Evolutionary conservation across 53 echinoderm and acorn worm genomes (phyloP).

Genomic region (Holothuria leucospilota): DNA sequence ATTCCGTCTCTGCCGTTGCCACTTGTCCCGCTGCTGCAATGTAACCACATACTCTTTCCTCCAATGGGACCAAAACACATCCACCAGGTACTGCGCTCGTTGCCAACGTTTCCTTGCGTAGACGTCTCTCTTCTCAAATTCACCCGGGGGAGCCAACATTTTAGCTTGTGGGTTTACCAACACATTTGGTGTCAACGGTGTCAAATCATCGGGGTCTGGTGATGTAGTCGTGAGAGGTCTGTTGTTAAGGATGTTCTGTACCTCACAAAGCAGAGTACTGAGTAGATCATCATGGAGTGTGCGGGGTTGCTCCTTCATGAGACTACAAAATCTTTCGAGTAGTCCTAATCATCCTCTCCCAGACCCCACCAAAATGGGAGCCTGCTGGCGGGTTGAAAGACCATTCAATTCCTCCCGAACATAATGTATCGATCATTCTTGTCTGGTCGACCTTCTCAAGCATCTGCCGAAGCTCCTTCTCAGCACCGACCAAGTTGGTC

Average conservation of each 20-base stretch:
- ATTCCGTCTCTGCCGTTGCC: conserved; percentile 51
- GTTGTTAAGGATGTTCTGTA: conserved; percentile 62
- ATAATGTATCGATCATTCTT: conserved; percentile 43
- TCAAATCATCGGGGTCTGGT: conserved; percentile 31
- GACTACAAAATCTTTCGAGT: conserved; percentile 62
- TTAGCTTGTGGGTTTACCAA: conserved; percentile 16
- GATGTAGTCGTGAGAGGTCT: conserved; percentile 63
- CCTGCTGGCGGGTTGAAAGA: conserved; percentile 70
- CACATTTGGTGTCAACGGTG: conserved; percentile 29
- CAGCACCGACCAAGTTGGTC: conserved; percentile 69
- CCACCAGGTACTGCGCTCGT: conserved; percentile 58
- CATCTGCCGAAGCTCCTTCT: conserved; percentile 53
- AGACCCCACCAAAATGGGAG: conserved; percentile 76
- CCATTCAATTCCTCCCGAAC: conserved; percentile 66
- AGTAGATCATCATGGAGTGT: conserved; percentile 39
- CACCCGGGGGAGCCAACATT: conserved; percentile 37
- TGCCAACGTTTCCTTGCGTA: conserved; percentile 63
- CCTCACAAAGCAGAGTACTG: conserved; percentile 46
- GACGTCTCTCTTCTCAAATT: conserved; percentile 45
- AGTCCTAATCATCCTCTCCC: conserved; percentile 72
- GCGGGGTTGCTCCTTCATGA: conserved; percentile 60
- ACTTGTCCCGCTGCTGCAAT: conserved; percentile 55
- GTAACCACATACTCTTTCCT: conserved; percentile 58
- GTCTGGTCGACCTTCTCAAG: conserved; percentile 54
- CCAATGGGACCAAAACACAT: conserved; percentile 68